Evolutionary conservation across 2,888 invertebrate species (phyloP).

Genomic region (Conistra vaccinii): DNA sequence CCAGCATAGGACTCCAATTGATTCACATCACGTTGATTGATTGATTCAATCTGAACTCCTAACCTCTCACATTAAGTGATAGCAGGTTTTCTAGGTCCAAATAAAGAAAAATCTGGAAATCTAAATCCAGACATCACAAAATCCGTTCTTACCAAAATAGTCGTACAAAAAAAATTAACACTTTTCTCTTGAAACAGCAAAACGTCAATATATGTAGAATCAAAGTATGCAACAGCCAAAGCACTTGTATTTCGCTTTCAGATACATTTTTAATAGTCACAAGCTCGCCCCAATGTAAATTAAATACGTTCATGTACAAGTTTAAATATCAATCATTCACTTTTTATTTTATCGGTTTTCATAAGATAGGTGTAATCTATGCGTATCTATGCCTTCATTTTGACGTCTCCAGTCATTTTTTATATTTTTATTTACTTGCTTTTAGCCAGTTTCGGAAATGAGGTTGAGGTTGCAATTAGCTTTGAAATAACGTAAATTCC

Average conservation of each 20-base stretch:
- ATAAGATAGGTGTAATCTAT: constrained; percentile 44
- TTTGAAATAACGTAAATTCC: background rate
- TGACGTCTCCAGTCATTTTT: constrained; percentile 60
- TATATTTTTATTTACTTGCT: constrained; percentile 44
- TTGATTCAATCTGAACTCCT: constrained; percentile 5
- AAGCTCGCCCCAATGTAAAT: constrained; percentile 40
- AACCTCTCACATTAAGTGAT: constrained; percentile 13
- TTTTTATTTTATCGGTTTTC: constrained; percentile 58
- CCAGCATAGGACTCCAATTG: background rate
- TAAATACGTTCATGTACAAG: constrained; percentile 55
- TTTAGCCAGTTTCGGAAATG: constrained; percentile 52
- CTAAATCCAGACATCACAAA: constrained; percentile 6
- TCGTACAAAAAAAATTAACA: constrained; percentile 53
- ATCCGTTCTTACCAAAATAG: constrained; percentile 55
- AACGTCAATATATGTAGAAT: constrained; percentile 56
- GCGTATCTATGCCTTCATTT: constrained; percentile 52
- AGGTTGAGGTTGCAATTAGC: constrained; percentile 45
- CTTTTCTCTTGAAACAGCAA: constrained; percentile 48
- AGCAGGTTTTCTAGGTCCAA: background rate
- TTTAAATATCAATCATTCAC: constrained; percentile 43
- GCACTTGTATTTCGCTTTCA: constrained; percentile 56
- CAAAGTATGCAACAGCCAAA: constrained; percentile 50
- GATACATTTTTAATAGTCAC: constrained; percentile 53
- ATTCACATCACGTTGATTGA: background rate
- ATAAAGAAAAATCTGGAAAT: constrained; percentile 22